Evolutionary conservation across 2,797 vertebrate genomes (phyloP).

Genomic region (Silurus aristotelis): DNA sequence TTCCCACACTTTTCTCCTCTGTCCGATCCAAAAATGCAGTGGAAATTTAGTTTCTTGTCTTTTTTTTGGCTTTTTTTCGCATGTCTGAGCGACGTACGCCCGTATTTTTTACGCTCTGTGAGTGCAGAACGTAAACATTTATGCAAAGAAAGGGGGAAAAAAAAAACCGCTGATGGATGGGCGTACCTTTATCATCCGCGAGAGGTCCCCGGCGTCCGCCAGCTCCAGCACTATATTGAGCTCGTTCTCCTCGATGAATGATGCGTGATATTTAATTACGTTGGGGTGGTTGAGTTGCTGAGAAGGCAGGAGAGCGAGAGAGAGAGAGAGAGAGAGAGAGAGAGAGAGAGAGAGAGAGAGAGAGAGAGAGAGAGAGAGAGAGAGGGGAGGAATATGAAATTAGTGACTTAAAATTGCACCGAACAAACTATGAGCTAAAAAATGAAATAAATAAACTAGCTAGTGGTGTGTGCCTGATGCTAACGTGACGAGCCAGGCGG

Average conservation of each 20-base stretch:
- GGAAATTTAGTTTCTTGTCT: no score
- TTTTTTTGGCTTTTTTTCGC: not conserved
- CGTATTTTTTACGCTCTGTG: not conserved
- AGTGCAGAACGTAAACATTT: not conserved
- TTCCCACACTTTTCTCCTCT: not conserved
- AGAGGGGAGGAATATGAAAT: not conserved
- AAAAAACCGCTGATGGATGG: conserved; percentile 38
- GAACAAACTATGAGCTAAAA: conserved; percentile 4
- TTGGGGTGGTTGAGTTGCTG: conserved; percentile 99
- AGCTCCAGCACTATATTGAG: conserved; percentile 97
- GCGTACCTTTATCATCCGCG: conserved; percentile 96
- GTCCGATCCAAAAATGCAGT: no score
- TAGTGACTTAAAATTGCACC: conserved; percentile 57
- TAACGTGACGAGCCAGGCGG: conserved; percentile 65
- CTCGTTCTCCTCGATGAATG: conserved; percentile 98
- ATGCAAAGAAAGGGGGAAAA: no score
- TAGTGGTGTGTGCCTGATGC: conserved; percentile 73
- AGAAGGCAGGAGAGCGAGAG: conserved; percentile 29
- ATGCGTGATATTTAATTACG: conserved; percentile 97
- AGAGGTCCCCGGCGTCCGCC: conserved; percentile 95
- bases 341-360: not conserved
- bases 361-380: not conserved
- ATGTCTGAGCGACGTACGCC: not conserved
- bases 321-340: conserved; percentile 9
- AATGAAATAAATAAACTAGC: conserved; percentile 67